phyloP scores from a whole-genome alignment of 2,888 invertebrate genomes.

The Eristalinus sepulchralis region DNA sequence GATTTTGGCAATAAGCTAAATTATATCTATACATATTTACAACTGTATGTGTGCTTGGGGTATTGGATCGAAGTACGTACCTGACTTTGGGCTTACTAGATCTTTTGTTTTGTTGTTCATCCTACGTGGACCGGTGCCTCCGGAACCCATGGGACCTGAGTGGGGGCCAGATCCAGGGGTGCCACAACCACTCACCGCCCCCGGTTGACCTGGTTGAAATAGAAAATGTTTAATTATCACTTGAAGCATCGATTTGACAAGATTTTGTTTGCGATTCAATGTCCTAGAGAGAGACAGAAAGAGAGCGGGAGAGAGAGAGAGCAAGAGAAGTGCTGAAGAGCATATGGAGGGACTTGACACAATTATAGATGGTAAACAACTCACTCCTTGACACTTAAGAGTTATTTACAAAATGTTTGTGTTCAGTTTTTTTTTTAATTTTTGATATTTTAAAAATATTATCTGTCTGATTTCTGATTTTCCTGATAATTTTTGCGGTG shows the following conservation, averaged over 20 bases:
- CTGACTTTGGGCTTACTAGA: slow-evolving; percentile 81
- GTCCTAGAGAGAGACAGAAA: neutral
- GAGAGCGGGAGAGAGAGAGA: too few species aligned
- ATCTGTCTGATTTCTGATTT: too few species aligned
- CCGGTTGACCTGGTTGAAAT: slow-evolving; percentile 77
- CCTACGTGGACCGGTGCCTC: slow-evolving; percentile 80
- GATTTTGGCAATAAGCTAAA: slow-evolving; percentile 66
- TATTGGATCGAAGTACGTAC: slow-evolving; percentile 74
- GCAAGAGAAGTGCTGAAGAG: neutral
- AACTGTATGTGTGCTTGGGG: slow-evolving; percentile 66
- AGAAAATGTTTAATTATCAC: slow-evolving; percentile 7
- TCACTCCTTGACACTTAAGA: neutral
- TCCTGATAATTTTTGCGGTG: too few species aligned
- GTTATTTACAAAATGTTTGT: neutral
- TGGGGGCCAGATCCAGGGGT: slow-evolving; percentile 81
- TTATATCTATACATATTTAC: slow-evolving; percentile 72
- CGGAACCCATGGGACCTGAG: slow-evolving; percentile 80
- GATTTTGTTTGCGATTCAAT: neutral
- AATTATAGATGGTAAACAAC: neutral
- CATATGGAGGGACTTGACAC: neutral
- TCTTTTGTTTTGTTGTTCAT: slow-evolving; percentile 81
- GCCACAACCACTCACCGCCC: slow-evolving; percentile 79
- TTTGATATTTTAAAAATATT: neutral
- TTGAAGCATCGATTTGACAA: neutral
- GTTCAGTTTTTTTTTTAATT: neutral